phyloP scores from a whole-genome alignment of 2,888 invertebrate genomes.

The Nebria brevicollis region DNA sequence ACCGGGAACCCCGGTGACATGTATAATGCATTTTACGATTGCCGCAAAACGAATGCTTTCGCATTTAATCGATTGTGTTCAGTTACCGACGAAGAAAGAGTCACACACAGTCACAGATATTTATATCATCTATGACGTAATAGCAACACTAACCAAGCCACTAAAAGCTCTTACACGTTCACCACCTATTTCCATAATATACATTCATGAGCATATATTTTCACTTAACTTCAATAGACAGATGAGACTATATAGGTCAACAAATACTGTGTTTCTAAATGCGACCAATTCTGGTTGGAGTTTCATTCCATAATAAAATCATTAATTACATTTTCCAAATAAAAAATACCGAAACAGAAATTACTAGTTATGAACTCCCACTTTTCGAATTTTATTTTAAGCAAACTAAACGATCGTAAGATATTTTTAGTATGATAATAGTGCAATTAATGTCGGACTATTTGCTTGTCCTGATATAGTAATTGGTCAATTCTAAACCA shows the following conservation, averaged over 20 bases:
- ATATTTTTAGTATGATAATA: too few relatives aligned
- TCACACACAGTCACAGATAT: background rate
- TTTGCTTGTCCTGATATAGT: too few relatives aligned
- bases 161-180: background rate
- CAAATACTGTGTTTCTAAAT: background rate
- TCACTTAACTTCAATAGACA: background rate
- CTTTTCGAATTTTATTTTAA: too few relatives aligned
- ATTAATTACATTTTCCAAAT: too few relatives aligned
- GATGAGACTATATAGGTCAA: background rate
- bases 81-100: background rate
- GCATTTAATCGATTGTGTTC: constrained; percentile 26
- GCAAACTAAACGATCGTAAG: too few relatives aligned
- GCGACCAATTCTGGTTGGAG: too few relatives aligned
- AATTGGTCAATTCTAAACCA: too few relatives aligned
- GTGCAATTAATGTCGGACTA: too few relatives aligned
- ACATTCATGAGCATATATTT: background rate
- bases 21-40: constrained; percentile 41
- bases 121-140: background rate
- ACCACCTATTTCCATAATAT: background rate
- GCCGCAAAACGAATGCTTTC: constrained; percentile 34
- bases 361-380: too few relatives aligned
- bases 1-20: constrained; percentile 32
- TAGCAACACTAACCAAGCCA: background rate
- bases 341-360: too few relatives aligned
- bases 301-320: too few relatives aligned